These are phyloP conservation scores for Agrypnus murinus DNA, from an alignment of 2,888 invertebrate species.

Conservation along the genomic window DNA sequence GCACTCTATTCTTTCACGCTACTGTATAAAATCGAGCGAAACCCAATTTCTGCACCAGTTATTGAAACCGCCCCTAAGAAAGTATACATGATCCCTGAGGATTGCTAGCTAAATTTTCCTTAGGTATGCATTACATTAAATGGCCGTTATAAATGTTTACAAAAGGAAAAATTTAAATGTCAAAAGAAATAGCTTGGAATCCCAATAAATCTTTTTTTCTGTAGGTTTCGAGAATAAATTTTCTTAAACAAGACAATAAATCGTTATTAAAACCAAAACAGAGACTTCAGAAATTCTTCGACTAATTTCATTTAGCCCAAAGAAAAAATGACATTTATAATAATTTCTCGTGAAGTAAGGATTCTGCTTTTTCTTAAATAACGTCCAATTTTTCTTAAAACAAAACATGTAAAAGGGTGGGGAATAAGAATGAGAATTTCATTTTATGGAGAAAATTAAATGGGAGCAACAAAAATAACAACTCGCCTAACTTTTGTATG, in stretches of 20 bases:
- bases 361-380: too few species aligned
- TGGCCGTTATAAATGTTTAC: neutral
- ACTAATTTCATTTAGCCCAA: too few species aligned
- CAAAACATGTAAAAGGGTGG: neutral
- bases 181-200: slow-evolving; percentile 1
- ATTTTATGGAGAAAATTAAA: slow-evolving; percentile 12
- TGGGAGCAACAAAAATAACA: neutral
- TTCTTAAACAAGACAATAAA: slow-evolving; percentile 30
- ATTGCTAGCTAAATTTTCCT: slow-evolving; percentile 25
- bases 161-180: slow-evolving; percentile 5
- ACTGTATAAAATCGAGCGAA: slow-evolving; percentile 25
- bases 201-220: too few species aligned
- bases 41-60: slow-evolving; percentile 25
- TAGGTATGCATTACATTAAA: slow-evolving; percentile 16
- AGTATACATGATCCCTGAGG: slow-evolving; percentile 19
- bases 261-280: slow-evolving; percentile 27
- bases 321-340: too few species aligned
- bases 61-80: slow-evolving; percentile 20
- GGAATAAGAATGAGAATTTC: slow-evolving; percentile 16
- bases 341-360: too few species aligned
- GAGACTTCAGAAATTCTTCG: too few species aligned
- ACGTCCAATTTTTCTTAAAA: too few species aligned
- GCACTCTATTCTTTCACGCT: slow-evolving; percentile 14
- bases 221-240: neutral
- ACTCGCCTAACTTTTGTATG: slow-evolving; percentile 17